Conservation (phyloP, 2,113 vertebrate genomes). For the Tautogolabrus adspersus region DNA sequence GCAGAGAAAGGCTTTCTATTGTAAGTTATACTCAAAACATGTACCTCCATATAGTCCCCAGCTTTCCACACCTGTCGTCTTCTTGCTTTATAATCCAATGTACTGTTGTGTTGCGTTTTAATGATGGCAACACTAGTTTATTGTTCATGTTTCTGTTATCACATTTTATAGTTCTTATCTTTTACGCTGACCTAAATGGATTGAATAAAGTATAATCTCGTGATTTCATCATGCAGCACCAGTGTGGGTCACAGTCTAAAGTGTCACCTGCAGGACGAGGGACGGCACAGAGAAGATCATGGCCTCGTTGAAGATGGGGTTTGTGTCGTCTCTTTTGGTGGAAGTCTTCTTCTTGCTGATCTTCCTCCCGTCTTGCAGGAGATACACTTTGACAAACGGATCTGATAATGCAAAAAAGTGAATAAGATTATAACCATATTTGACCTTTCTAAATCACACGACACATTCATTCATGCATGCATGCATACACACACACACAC, state of each 20-base stretch:
- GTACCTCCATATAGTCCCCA: too few species aligned
- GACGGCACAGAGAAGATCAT: conserved; percentile 99
- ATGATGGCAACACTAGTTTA: background rate
- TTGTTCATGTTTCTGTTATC: background rate
- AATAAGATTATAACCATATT: background rate
- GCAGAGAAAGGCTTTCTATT: too few species aligned
- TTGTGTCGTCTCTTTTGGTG: conserved; percentile 92
- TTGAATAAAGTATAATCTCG: background rate
- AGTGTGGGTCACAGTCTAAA: background rate
- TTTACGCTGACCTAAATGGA: background rate
- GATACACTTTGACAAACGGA: conserved; percentile 98
- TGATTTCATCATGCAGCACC: background rate
- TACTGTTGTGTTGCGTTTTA: too few species aligned
- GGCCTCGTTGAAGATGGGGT: conserved; percentile 98
- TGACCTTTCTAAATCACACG: background rate
- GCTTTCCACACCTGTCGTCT: background rate
- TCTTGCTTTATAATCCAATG: background rate
- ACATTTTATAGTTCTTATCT: background rate
- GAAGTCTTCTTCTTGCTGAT: conserved; percentile 99
- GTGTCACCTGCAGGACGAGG: conserved; percentile 90
- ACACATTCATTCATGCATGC: background rate
- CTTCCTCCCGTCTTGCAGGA: conserved; percentile 96
- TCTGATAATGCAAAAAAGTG: conserved; percentile 77
- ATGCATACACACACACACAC: background rate
- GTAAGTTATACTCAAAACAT: too few species aligned